phyloP scores from a whole-genome alignment of 23 tunicate species.

The Styela plicata region DNA sequence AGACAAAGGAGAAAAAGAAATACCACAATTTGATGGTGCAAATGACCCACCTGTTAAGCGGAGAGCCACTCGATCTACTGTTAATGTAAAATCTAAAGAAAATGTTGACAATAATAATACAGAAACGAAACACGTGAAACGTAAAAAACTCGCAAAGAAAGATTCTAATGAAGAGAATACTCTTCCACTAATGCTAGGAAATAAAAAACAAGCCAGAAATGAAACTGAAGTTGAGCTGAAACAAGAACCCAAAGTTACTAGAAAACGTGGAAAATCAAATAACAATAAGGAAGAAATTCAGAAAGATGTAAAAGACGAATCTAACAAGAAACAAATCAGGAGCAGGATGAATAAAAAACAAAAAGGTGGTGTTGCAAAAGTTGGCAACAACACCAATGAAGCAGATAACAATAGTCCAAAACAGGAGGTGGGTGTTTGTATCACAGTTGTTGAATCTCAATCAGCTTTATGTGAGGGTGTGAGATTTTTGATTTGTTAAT shows the following conservation, averaged over 20 bases:
- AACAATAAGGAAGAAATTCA: too few relatives aligned
- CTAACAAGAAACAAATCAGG: too few relatives aligned
- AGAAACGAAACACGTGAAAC: neutral
- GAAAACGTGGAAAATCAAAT: neutral
- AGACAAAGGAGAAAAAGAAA: slow-evolving; percentile 1
- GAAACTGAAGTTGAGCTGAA: neutral
- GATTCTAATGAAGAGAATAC: neutral
- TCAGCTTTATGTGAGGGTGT: too few relatives aligned
- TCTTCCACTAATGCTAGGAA: neutral
- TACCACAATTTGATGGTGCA: slow-evolving; percentile 64
- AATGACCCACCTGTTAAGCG: slow-evolving; percentile 15
- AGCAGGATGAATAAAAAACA: too few relatives aligned
- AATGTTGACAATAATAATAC: neutral
- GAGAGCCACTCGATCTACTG: slow-evolving; percentile 17
- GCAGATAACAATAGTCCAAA: too few relatives aligned
- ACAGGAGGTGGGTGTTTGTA: too few relatives aligned
- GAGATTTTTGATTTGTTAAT: too few relatives aligned
- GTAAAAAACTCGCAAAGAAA: neutral
- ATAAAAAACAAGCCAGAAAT: too few relatives aligned
- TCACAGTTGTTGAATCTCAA: too few relatives aligned
- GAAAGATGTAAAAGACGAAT: too few relatives aligned
- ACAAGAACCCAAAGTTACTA: neutral
- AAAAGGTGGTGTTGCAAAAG: too few relatives aligned
- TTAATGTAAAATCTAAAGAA: neutral
- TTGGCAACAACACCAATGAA: too few relatives aligned